Conservation (phyloP, 2,797 vertebrate species). For the Myioborus miniatus region DNA sequence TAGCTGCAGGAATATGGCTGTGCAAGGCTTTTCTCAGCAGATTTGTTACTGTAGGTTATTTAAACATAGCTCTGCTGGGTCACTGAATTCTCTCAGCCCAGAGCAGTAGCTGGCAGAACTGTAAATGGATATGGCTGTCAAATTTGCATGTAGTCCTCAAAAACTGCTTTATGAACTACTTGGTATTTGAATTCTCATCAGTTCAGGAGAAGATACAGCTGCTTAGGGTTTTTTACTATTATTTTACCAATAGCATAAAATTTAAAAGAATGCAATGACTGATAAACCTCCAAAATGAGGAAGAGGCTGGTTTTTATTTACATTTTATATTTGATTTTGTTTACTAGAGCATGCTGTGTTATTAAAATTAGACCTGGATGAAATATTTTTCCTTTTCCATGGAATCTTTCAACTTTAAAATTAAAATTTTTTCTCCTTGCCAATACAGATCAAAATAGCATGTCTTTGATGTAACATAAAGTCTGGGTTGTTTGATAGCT, state of each 20-base stretch:
- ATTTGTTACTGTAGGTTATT: background rate
- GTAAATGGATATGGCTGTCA: background rate
- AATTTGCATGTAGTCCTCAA: background rate
- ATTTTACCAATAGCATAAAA: background rate
- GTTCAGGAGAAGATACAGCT: background rate
- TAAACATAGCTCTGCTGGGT: background rate
- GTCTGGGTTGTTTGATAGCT: background rate
- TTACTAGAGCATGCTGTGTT: background rate
- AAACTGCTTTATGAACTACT: background rate
- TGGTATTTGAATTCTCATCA: background rate
- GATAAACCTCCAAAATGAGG: background rate
- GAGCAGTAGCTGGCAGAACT: background rate
- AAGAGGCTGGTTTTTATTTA: background rate
- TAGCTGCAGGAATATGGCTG: background rate
- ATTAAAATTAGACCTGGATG: background rate
- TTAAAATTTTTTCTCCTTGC: background rate
- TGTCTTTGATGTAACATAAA: background rate
- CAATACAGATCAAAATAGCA: background rate
- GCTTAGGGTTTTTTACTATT: background rate
- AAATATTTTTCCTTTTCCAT: background rate
- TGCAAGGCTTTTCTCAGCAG: background rate
- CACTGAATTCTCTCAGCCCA: background rate
- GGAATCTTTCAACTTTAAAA: background rate
- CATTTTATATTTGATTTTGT: background rate
- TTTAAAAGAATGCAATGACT: background rate